Percentiles rank a stretch among this genome's conserved stretches.
Conservation (phyloP, 1,140 invertebrate species). For the Andrena cerasifolii region DNA sequence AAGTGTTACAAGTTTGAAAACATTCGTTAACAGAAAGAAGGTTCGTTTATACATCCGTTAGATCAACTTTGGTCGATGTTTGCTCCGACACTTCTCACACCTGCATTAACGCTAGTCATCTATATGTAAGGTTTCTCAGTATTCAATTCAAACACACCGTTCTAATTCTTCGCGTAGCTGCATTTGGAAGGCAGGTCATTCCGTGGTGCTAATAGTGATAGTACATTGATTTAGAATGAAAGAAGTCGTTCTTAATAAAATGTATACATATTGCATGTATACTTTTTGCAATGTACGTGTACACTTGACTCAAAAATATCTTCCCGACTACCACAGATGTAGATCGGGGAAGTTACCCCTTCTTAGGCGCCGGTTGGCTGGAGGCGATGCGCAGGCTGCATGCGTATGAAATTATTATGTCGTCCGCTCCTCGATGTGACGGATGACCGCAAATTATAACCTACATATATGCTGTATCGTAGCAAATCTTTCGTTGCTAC, state of each 20-base stretch:
- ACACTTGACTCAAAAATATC: no score
- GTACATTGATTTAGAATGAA: not conserved
- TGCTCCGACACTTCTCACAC: slow-evolving; percentile 12
- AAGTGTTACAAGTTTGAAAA: not conserved
- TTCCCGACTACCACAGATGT: no score
- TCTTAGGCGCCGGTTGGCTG: no score
- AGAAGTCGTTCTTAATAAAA: not conserved
- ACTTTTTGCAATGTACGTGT: slow-evolving; percentile 2
- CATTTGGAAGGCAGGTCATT: no score
- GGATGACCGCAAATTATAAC: no score
- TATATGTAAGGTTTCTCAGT: slow-evolving; percentile 26
- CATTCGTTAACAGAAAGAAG: slow-evolving; percentile 24
- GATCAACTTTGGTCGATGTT: not conserved
- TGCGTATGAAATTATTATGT: no score
- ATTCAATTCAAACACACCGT: slow-evolving; percentile 2
- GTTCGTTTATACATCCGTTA: slow-evolving; percentile 21
- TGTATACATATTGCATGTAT: slow-evolving; percentile 5
- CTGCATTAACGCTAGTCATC: slow-evolving; percentile 49
- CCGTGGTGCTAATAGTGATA: not conserved
- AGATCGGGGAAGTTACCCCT: no score
- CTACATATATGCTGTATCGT: no score
- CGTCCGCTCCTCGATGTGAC: no score
- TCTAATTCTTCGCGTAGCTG: not conserved
- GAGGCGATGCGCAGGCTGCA: no score
- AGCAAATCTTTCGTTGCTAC: no score